Percentiles rank a stretch among this genome's conserved stretches.
Conservation (phyloP, 2,888 invertebrate species). For the Eledona agricola region DNA sequence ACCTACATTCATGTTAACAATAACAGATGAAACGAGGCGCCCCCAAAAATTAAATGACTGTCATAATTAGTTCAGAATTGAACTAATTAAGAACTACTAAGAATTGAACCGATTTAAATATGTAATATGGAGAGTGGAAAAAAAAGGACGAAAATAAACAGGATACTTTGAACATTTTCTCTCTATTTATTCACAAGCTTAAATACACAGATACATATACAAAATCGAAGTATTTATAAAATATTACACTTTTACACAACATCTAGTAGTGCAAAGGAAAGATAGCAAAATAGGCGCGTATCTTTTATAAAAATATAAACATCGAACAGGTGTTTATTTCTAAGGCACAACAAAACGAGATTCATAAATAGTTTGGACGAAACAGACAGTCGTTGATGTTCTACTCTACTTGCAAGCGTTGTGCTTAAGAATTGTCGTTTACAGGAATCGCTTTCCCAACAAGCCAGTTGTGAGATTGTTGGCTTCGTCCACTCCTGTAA, state of each 20-base stretch:
- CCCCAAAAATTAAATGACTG: too few relatives aligned
- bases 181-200: slow-evolving; percentile 10
- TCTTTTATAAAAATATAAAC: slow-evolving; percentile 16
- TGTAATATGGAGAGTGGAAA: too few relatives aligned
- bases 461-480: slow-evolving; percentile 43
- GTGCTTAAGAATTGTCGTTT: neutral
- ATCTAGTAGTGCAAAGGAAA: slow-evolving; percentile 9
- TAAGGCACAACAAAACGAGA: slow-evolving; percentile 10
- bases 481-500: slow-evolving; percentile 48
- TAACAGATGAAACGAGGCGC: too few relatives aligned
- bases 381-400: neutral
- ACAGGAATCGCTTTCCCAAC: slow-evolving; percentile 44
- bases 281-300: slow-evolving; percentile 7
- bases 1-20: too few relatives aligned
- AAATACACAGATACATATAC: slow-evolving; percentile 5
- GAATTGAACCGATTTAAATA: too few relatives aligned
- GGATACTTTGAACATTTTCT: neutral
- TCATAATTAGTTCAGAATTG: too few relatives aligned
- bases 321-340: slow-evolving; percentile 1
- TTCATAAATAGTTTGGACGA: slow-evolving; percentile 3
- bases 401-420: slow-evolving; percentile 5
- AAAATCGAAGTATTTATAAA: slow-evolving; percentile 8
- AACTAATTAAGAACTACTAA: too few relatives aligned
- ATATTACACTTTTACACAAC: slow-evolving; percentile 7
- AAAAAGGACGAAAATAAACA: too few relatives aligned